Percentiles rank a stretch among this genome's conserved stretches.
Evolutionary conservation across 1,140 invertebrate species (phyloP).

Genomic region (Euura lappo): DNA sequence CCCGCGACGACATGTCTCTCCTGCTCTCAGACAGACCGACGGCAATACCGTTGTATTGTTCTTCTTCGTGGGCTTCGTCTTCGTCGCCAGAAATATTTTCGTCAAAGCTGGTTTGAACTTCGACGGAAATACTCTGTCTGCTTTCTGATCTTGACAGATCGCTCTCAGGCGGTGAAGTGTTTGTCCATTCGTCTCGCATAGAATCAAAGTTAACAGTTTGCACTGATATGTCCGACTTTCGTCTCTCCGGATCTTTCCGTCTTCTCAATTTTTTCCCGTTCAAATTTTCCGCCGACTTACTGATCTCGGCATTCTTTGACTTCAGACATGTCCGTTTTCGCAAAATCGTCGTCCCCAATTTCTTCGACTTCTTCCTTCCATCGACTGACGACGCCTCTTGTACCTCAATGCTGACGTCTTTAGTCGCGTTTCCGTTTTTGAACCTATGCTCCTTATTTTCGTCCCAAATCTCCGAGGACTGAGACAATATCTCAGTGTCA

Average conservation of each 20-base stretch:
- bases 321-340: slow-evolving; percentile 46
- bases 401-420: background rate
- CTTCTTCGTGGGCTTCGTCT: background rate
- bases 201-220: slow-evolving; percentile 34
- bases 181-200: slow-evolving; percentile 49
- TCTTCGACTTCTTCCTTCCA: slow-evolving; percentile 18
- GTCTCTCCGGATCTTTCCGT: slow-evolving; percentile 45
- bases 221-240: slow-evolving; percentile 53
- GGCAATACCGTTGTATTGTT: slow-evolving; percentile 14
- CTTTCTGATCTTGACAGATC: slow-evolving; percentile 42
- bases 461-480: background rate
- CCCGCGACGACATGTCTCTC: slow-evolving; percentile 25
- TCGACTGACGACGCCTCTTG: background rate
- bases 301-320: slow-evolving; percentile 44
- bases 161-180: slow-evolving; percentile 47
- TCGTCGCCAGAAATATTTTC: slow-evolving; percentile 26
- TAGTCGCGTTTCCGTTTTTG: background rate
- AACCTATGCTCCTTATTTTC: background rate
- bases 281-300: slow-evolving; percentile 50
- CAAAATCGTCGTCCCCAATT: slow-evolving; percentile 33
- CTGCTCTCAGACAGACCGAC: slow-evolving; percentile 34
- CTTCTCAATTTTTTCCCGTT: slow-evolving; percentile 36
- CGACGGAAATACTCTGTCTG: slow-evolving; percentile 47
- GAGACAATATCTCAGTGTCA: background rate
- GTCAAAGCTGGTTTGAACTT: slow-evolving; percentile 54